phyloP scores from a whole-genome alignment of 1,140 invertebrate species.

The Bombus superbus region DNA sequence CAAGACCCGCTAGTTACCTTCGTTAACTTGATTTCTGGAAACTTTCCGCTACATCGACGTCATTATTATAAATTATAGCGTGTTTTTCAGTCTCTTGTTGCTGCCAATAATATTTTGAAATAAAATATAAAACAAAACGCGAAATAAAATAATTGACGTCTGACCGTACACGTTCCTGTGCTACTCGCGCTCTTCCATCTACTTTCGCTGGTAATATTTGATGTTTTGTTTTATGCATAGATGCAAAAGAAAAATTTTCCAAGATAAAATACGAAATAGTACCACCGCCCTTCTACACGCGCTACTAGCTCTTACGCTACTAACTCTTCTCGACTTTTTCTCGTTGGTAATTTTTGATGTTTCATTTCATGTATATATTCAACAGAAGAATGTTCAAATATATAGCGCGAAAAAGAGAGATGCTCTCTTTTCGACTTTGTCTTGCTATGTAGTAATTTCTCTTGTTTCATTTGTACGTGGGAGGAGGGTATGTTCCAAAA shows the following conservation, averaged over 20 bases:
- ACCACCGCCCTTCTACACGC: too few relatives aligned
- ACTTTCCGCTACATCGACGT: not conserved
- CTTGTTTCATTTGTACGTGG: not conserved
- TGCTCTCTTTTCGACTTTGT: too few relatives aligned
- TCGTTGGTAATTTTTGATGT: too few relatives aligned
- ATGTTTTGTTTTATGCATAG: too few relatives aligned
- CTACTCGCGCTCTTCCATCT: not conserved
- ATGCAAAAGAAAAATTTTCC: too few relatives aligned
- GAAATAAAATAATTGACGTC: not conserved
- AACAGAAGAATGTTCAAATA: too few relatives aligned
- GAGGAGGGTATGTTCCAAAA: not conserved
- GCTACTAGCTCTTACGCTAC: too few relatives aligned
- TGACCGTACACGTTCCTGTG: not conserved
- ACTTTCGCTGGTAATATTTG: too few relatives aligned
- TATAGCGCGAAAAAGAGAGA: too few relatives aligned
- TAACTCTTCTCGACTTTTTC: too few relatives aligned
- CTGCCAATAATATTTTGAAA: not conserved
- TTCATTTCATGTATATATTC: too few relatives aligned
- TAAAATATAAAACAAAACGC: not conserved
- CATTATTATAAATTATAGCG: not conserved
- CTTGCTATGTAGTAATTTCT: not conserved
- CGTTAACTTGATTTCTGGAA: conserved; percentile 10
- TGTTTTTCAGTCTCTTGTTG: not conserved
- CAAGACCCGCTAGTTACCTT: conserved; percentile 1
- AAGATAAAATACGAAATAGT: too few relatives aligned